These are phyloP conservation scores for Drosophila anomelani DNA, from an alignment of 2,888 invertebrate genomes.

Conservation along the genomic window DNA sequence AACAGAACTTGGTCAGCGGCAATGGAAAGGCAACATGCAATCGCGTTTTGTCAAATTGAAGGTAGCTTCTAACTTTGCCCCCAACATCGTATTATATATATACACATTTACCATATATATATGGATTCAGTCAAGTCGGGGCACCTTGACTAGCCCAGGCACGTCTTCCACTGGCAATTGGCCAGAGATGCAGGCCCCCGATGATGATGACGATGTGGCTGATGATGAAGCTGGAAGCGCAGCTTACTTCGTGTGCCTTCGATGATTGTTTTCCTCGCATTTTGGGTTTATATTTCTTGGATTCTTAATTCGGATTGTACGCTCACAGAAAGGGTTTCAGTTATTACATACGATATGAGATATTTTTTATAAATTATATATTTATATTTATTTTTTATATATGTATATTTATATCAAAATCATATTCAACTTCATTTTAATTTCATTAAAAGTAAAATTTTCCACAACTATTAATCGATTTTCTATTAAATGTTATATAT, in stretches of 20 bases:
- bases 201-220: constrained; percentile 6
- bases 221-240: constrained; percentile 20
- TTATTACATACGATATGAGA: background rate
- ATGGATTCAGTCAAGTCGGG: constrained; percentile 42
- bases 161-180: constrained; percentile 61
- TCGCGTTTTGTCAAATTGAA: constrained; percentile 67
- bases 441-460: background rate
- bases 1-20: constrained; percentile 51
- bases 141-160: constrained; percentile 77
- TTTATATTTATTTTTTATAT: too few relatives aligned
- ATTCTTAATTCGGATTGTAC: constrained; percentile 15
- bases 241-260: constrained; percentile 39
- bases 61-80: constrained; percentile 54
- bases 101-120: background rate
- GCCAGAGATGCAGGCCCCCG: constrained; percentile 37
- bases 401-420: too few relatives aligned
- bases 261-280: constrained; percentile 42
- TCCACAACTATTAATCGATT: too few relatives aligned
- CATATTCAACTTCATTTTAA: too few relatives aligned
- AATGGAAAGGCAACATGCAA: constrained; percentile 52
- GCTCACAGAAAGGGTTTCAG: background rate
- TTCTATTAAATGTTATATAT: accelerated
- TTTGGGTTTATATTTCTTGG: constrained; percentile 21
- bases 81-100: constrained; percentile 17
- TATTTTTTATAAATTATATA: background rate